A percentile compares a stretch with the other conserved stretches of the same genome.
Evolutionary conservation across 2,888 invertebrate species (phyloP).

Genomic region (Eustalomyia histrio): DNA sequence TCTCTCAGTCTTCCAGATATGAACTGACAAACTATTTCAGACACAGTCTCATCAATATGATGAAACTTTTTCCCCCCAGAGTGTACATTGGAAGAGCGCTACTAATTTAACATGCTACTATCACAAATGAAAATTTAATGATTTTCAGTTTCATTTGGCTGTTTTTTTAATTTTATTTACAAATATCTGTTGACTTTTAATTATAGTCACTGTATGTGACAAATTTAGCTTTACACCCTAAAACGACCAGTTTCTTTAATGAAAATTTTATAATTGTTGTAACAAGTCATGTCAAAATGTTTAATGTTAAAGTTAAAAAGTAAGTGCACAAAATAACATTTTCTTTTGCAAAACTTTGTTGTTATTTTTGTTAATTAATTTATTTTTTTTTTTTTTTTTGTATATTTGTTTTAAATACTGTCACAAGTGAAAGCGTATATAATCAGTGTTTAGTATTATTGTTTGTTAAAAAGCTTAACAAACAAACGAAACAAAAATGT

Average conservation of each 20-base stretch:
- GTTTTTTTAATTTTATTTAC: too few species aligned
- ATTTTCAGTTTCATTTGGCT: too few species aligned
- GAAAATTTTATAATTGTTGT: neutral
- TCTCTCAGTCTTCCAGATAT: too few species aligned
- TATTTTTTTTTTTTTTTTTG: neutral
- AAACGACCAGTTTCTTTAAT: neutral
- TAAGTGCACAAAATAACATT: neutral
- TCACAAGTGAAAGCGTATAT: slow-evolving; percentile 58
- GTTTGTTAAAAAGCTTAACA: slow-evolving; percentile 29
- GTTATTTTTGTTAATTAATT: neutral
- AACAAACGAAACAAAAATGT: slow-evolving; percentile 1
- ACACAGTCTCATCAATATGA: too few species aligned
- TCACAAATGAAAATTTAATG: too few species aligned
- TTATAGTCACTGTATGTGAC: too few species aligned
- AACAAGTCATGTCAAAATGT: neutral
- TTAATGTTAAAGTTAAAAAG: neutral
- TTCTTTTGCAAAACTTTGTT: neutral
- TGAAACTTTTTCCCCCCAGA: too few species aligned
- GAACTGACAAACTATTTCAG: too few species aligned
- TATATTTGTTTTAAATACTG: slow-evolving; percentile 24
- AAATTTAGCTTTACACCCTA: too few species aligned
- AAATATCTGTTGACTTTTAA: too few species aligned
- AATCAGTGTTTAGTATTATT: slow-evolving; percentile 39
- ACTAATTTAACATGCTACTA: too few species aligned
- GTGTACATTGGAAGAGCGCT: too few species aligned